Evolutionary conservation across 2,888 invertebrate species (phyloP).

Genomic region (Marasmarcha lunaedactyla): DNA sequence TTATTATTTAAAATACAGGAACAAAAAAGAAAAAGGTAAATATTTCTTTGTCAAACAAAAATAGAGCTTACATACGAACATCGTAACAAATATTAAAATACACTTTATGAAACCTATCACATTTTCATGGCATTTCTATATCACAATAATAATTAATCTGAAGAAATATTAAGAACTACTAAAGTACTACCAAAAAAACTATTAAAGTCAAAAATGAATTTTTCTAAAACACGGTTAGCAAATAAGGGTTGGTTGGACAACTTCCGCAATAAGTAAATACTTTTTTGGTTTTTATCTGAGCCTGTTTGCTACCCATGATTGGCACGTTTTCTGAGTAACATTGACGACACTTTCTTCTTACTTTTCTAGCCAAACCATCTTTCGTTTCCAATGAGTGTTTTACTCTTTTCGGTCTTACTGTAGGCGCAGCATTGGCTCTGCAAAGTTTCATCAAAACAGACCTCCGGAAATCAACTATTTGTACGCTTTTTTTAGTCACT

Average conservation of each 20-base stretch:
- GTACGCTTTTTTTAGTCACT: conserved; percentile 13
- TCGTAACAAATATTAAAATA: too few species aligned
- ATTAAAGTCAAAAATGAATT: not conserved
- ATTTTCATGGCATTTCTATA: too few species aligned
- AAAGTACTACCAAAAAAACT: not conserved
- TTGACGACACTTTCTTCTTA: conserved; percentile 11
- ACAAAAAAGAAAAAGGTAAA: too few species aligned
- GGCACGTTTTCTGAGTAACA: conserved; percentile 12
- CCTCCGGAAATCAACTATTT: conserved; percentile 10
- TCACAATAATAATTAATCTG: too few species aligned
- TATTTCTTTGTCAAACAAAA: too few species aligned
- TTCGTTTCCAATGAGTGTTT: conserved; percentile 5
- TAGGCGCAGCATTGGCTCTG: not conserved
- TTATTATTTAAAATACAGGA: too few species aligned
- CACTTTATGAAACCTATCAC: too few species aligned
- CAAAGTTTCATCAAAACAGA: conserved; percentile 6
- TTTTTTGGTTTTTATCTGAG: conserved; percentile 10
- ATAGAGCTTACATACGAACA: too few species aligned
- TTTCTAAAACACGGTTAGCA: conserved; percentile 2
- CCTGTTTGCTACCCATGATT: conserved; percentile 13
- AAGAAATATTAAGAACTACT: not conserved
- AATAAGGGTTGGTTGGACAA: conserved; percentile 2
- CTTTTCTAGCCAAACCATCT: conserved; percentile 11
- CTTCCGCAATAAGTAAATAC: conserved; percentile 4
- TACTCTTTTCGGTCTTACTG: conserved; percentile 3